phyloP scores from a whole-genome alignment of 2,888 invertebrate genomes.

The Clivina fossor region DNA sequence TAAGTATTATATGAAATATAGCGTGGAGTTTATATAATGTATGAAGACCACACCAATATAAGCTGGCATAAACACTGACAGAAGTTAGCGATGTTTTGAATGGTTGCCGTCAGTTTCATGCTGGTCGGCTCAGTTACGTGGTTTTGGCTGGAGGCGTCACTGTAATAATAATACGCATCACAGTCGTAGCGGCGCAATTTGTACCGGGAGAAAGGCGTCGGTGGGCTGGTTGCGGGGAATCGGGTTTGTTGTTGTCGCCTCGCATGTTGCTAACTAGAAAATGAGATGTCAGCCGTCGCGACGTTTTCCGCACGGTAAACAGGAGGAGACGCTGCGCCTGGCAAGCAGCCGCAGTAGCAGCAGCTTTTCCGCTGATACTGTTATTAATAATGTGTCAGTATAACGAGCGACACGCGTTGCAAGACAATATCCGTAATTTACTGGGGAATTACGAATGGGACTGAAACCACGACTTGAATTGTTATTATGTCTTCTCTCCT shows the following conservation, averaged over 20 bases:
- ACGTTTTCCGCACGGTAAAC: no score
- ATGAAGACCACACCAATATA: no score
- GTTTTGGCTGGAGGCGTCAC: neutral
- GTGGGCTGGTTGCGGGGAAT: neutral
- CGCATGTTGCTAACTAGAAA: slow-evolving; percentile 11
- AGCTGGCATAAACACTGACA: no score
- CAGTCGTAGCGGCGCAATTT: neutral
- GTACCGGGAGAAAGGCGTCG: neutral
- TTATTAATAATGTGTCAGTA: slow-evolving; percentile 22
- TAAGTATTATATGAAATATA: no score
- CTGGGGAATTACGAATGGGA: no score
- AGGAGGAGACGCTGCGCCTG: slow-evolving; percentile 2
- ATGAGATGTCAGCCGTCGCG: slow-evolving; percentile 22
- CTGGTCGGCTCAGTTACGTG: no score
- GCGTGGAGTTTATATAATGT: no score
- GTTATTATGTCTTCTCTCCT: no score
- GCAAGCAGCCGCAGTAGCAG: slow-evolving; percentile 4
- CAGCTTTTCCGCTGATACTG: slow-evolving; percentile 9
- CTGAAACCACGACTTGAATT: no score
- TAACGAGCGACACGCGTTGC: slow-evolving; percentile 18
- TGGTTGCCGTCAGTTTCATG: no score
- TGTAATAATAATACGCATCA: neutral
- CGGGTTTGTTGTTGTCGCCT: neutral
- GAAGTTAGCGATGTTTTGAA: no score
- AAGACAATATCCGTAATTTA: slow-evolving; percentile 23